phyloP scores from a whole-genome alignment of 37 sponge, comb jelly and placozoan genomes.

The Cliona cf. orientalis region DNA sequence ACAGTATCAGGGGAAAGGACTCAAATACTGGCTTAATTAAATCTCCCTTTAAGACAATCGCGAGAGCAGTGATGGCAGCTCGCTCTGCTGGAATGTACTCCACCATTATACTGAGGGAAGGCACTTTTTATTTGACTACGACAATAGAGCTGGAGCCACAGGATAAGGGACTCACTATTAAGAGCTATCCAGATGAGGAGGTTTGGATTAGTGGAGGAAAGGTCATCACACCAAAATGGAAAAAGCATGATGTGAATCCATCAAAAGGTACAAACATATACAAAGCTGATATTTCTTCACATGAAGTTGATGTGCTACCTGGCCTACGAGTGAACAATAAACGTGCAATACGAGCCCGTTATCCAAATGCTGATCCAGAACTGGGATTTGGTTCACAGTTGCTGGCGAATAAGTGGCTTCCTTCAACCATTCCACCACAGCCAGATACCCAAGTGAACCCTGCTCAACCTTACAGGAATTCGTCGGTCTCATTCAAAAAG shows the following conservation, averaged over 20 bases:
- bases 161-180: constrained; percentile 53
- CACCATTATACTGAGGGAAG: constrained; percentile 55
- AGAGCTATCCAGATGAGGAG: constrained; percentile 54
- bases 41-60: constrained; percentile 45
- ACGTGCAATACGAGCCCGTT: constrained; percentile 72
- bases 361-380: constrained; percentile 82
- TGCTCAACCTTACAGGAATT: constrained; percentile 23
- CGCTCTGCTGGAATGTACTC: constrained; percentile 13
- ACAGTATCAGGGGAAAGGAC: constrained; percentile 62
- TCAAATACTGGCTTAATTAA: constrained; percentile 43
- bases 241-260: constrained; percentile 4
- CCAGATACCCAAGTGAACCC: constrained; percentile 22
- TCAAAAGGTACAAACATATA: constrained; percentile 16
- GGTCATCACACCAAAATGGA: constrained; percentile 46
- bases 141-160: constrained; percentile 38
- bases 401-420: constrained; percentile 23
- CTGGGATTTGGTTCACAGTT: constrained; percentile 60
- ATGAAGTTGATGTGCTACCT: constrained; percentile 29
- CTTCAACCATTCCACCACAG: neutral
- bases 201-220: constrained; percentile 71
- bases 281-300: constrained; percentile 60
- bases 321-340: constrained; percentile 55
- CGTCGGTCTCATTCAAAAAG: constrained; percentile 34
- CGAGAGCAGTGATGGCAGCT: constrained; percentile 25
- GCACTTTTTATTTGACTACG: constrained; percentile 56